Percentiles rank a stretch among this genome's conserved stretches.
phyloP scores from a whole-genome alignment of 1,140 invertebrate genomes.

The Nasonia longicornis region DNA sequence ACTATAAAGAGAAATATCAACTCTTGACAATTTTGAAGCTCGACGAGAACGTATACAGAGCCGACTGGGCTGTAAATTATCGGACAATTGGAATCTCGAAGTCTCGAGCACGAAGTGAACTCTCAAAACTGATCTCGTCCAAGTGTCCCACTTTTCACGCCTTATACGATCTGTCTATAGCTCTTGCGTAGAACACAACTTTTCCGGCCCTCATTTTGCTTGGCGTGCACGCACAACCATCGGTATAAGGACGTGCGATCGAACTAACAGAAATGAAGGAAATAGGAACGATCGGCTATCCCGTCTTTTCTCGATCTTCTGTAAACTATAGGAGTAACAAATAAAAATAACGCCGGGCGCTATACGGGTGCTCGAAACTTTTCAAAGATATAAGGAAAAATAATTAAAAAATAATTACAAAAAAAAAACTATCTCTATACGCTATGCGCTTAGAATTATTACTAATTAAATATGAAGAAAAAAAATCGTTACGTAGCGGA shows the following conservation, averaged over 20 bases:
- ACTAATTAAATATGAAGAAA: background rate
- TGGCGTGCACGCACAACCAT: background rate
- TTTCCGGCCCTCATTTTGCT: background rate
- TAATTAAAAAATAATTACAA: background rate
- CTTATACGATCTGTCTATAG: background rate
- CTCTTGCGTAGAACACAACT: background rate
- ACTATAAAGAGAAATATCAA: background rate
- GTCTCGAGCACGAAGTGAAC: background rate
- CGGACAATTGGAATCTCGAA: background rate
- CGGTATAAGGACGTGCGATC: background rate
- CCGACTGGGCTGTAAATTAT: background rate
- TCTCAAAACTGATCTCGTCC: no score
- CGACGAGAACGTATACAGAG: no score
- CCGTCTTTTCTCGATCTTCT: background rate
- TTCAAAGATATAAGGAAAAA: background rate
- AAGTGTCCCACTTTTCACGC: no score
- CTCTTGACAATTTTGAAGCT: background rate
- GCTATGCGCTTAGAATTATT: background rate
- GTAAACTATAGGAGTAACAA: background rate
- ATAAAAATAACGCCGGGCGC: background rate
- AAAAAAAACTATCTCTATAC: conserved; percentile 1
- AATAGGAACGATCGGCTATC: background rate
- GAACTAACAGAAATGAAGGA: background rate
- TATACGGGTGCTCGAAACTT: background rate
- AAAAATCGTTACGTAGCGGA: background rate